These are phyloP conservation scores for Halesus radiatus DNA, from an alignment of 1,140 invertebrate genomes.

Conservation along the genomic window DNA sequence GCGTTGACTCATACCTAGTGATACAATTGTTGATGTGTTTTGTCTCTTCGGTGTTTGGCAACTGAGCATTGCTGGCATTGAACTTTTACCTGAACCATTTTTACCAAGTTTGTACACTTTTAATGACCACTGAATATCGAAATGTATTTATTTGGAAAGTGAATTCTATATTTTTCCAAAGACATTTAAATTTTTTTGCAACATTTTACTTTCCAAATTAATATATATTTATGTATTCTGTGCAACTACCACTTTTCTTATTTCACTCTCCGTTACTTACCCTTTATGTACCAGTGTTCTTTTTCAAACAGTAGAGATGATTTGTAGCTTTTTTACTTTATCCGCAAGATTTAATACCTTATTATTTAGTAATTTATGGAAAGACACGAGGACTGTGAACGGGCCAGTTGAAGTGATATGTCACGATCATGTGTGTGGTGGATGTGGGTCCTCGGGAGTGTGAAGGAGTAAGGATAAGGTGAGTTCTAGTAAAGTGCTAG, in stretches of 20 bases:
- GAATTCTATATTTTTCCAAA: slow-evolving; percentile 53
- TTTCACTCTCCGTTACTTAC: slow-evolving; percentile 10
- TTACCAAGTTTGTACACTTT: slow-evolving; percentile 55
- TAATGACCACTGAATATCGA: slow-evolving; percentile 53
- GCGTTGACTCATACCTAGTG: slow-evolving; percentile 69
- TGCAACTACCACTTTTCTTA: slow-evolving; percentile 48
- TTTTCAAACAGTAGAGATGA: slow-evolving; percentile 44
- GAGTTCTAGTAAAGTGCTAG: slow-evolving; percentile 37
- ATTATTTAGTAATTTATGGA: slow-evolving; percentile 48
- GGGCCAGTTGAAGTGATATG: slow-evolving; percentile 57
- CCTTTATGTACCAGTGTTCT: slow-evolving; percentile 47
- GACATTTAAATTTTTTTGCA: slow-evolving; percentile 37
- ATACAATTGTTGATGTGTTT: slow-evolving; percentile 57
- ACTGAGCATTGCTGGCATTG: slow-evolving; percentile 37
- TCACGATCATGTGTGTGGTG: not conserved
- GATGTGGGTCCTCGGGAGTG: slow-evolving; percentile 50
- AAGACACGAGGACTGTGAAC: slow-evolving; percentile 54
- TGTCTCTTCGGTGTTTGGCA: slow-evolving; percentile 43
- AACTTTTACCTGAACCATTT: slow-evolving; percentile 52
- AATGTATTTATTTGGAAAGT: slow-evolving; percentile 53
- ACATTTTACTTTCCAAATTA: slow-evolving; percentile 46
- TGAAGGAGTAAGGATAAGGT: slow-evolving; percentile 44
- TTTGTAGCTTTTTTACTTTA: slow-evolving; percentile 52
- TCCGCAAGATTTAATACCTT: slow-evolving; percentile 46
- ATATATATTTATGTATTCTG: slow-evolving; percentile 46